A percentile compares a stretch with the other conserved stretches of the same genome.
Evolutionary conservation across 2,113 vertebrate species (phyloP).

Genomic region (Dunckerocampus dactyliophorus): DNA sequence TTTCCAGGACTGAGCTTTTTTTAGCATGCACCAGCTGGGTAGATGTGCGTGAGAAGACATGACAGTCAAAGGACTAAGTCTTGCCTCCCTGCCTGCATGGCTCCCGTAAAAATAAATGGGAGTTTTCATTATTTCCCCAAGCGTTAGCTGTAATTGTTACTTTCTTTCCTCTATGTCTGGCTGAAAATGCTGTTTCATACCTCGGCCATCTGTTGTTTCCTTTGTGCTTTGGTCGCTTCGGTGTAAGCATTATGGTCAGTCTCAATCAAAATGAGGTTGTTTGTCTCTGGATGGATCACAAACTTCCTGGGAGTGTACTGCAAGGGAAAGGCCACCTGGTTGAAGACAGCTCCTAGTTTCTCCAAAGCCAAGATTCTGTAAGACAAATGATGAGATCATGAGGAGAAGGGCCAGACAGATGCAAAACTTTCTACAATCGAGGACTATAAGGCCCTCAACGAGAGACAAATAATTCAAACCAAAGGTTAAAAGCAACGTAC

Average conservation of each 20-base stretch:
- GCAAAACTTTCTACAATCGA: not conserved
- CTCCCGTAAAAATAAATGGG: not conserved
- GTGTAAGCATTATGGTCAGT: conserved; percentile 98
- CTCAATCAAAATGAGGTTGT: conserved; percentile 94
- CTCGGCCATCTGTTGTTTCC: conserved; percentile 99
- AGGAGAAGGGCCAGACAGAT: not conserved
- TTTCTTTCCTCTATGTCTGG: not conserved
- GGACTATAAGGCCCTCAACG: not conserved
- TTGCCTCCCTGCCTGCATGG: not conserved
- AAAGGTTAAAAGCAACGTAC: not conserved
- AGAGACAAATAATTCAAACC: not conserved
- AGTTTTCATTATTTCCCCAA: not conserved
- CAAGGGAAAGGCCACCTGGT: conserved; percentile 94
- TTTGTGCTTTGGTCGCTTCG: conserved; percentile 94
- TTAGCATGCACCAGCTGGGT: not conserved
- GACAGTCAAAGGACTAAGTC: not conserved
- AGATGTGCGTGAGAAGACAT: not conserved
- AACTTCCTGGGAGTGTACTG: conserved; percentile 97
- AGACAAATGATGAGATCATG: conserved; percentile 9
- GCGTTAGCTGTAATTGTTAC: too few relatives aligned
- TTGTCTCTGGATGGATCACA: conserved; percentile 96
- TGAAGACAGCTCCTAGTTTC: conserved; percentile 97
- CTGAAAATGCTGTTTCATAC: conserved; percentile 54
- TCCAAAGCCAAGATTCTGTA: conserved; percentile 93
- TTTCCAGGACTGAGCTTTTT: not conserved